Evolutionary conservation across 2,113 vertebrate species (phyloP), one percentile per base, ranked within the genome.

Genomic region (Dromas ardeola): DNA sequence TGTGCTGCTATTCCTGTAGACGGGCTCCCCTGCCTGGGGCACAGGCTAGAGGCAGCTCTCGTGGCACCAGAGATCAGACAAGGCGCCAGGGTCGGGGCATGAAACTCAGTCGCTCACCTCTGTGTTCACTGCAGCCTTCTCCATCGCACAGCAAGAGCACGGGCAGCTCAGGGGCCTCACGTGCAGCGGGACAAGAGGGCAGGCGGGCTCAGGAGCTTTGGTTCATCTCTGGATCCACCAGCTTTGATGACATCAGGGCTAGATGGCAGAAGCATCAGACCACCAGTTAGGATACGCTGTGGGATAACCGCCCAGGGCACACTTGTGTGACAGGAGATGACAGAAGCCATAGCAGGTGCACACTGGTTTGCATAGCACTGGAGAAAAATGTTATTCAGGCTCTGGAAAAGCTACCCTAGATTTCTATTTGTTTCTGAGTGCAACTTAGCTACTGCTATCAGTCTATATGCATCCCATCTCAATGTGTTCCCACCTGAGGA

Each of bases 71-170:
- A 11, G 49, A 74, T n/a, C 22, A 77, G 61, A 47, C 25, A 22
- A 52, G 26, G 62, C 7, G 20, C 36, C 21, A 40, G 45, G 16
- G 23, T 27, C 53, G 27, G 38, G n/a, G 45, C 45, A 6, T 1
- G 9, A 7, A 88, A 53, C 34, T 15, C 32, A 12, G 61, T 8
- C 47, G 8, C 70, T 76, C 17, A 21, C 71, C 82, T 42, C 69
- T 4, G 2, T 4, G 32, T 34, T 7, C 47, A 5, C 45, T 42
- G 69, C 63, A 65, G 83, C 79, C 42, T 36, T 70, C 70, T 32
- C 34, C 40, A 10, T 1, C 0, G 11, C 13, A 29, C 71, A 78
- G 71, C 58, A n/a, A 30, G 50, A 49, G 19, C 65, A 38, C 0
- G 0, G 49, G 69, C 84, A 88, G 80, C 88, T 63, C 77, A 4